A percentile compares a stretch with the other conserved stretches of the same genome.
Evolutionary conservation across 2,888 invertebrate species (phyloP).

Genomic region (Saturnia japonica): DNA sequence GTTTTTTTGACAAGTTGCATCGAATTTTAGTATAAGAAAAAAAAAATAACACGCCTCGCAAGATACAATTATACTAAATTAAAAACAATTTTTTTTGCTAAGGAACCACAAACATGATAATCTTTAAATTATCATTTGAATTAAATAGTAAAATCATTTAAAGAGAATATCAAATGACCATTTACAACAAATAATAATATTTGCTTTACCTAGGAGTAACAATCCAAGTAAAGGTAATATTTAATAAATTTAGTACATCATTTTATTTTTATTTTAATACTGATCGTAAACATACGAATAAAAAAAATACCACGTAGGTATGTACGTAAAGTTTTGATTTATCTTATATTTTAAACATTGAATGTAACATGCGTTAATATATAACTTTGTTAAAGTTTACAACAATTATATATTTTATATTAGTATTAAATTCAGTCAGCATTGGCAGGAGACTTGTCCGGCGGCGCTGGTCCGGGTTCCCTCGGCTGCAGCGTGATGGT

Average conservation of each 20-base stretch:
- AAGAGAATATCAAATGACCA: background rate
- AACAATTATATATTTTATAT: background rate
- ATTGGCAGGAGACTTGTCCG: slow-evolving; percentile 36
- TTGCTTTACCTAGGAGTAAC: background rate
- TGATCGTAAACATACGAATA: background rate
- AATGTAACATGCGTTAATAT: background rate
- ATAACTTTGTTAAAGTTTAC: background rate
- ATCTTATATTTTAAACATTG: background rate
- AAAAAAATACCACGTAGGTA: background rate
- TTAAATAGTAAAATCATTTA: too few relatives aligned
- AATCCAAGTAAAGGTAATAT: background rate
- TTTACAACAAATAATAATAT: background rate
- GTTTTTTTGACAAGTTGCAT: too few relatives aligned
- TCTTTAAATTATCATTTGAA: background rate
- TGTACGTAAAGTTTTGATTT: background rate
- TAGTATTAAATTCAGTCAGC: background rate
- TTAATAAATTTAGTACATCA: background rate
- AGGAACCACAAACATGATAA: background rate
- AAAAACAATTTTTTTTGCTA: too few relatives aligned
- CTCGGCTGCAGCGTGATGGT: slow-evolving; percentile 46
- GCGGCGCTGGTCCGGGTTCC: slow-evolving; percentile 49
- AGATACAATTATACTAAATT: too few relatives aligned
- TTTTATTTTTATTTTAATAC: background rate
- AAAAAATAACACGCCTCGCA: too few relatives aligned
- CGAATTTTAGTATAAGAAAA: too few relatives aligned